Base-by-base conservation (phyloP, 2,113 vertebrate species). In the Ailuropoda melanoleuca region DNA sequence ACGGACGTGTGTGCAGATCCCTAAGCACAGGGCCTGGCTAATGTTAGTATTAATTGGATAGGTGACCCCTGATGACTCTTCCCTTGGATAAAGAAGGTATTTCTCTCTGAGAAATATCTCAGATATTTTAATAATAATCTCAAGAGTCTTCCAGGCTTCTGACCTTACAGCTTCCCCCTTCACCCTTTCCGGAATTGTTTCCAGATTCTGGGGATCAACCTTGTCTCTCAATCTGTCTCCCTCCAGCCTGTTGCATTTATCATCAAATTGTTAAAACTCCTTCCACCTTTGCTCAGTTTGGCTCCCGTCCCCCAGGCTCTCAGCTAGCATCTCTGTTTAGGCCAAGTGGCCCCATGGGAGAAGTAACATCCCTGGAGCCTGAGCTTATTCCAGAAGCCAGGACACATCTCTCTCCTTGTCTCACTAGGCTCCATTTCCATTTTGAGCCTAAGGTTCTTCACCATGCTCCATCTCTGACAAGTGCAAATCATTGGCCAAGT, bases 301-400 rank as follows among this genome's bases (percentile, higher is more conserved):
- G 29, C 31, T 48, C 1, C 50, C 48, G 37, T 70, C 26, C 56
- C 11, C 37, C 13, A 34, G 0, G n/a, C 26, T 88, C 78, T 93
- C 0, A 0, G 26, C 39, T 34, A 74, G 48, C 50, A 39, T 62
- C n/a, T 93, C 37, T 4, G 3, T 29, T 83, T 48, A 87, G 37
- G 29, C 58, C 24, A 7, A 1, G 0, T 4, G 12, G 3, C 1
- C 1, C 21, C 24, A 3, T 24, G 23, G 18, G 23, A 68, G 2
- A n/a, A 17, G 18, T n/a, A 21, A 31, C 48, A 18, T 12, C n/a
- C 39, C 29, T 53, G 4, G 10, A 58, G 17, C 8, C 46, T 50
- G 50, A 70, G 37, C 48, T 72, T 19, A 58, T 4, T 23, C 34
- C 39, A 46, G 58, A 82, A 56, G 21, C 53, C 46, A 83, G 58